These are phyloP conservation scores for Acanthiza pusilla DNA, from an alignment of 2,797 vertebrate genomes.

Conservation along the genomic window DNA sequence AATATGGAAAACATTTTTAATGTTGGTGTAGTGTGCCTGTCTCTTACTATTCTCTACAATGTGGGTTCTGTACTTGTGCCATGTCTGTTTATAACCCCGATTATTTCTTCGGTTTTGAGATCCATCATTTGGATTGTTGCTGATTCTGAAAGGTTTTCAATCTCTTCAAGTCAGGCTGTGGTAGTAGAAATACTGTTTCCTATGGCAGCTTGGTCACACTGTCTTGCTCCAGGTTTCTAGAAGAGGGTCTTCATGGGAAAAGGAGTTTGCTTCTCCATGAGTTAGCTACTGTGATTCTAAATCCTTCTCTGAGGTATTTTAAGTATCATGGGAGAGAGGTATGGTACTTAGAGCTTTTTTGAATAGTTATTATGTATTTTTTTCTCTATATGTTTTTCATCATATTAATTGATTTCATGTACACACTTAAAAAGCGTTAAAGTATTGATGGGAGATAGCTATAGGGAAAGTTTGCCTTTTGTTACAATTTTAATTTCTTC, in stretches of 20 bases:
- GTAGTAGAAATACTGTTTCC: not conserved
- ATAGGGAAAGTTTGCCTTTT: not conserved
- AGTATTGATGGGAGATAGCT: not conserved
- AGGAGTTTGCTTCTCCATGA: not conserved
- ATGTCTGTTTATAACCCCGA: not conserved
- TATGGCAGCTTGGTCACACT: not conserved
- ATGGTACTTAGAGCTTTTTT: not conserved
- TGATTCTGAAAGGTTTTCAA: not conserved
- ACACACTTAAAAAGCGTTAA: not conserved
- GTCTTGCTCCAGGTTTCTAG: not conserved
- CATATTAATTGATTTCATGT: not conserved
- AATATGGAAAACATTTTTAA: not conserved
- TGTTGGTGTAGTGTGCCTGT: not conserved
- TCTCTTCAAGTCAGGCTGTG: not conserved
- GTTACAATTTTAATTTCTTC: constrained; percentile 21
- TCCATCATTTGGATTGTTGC: not conserved
- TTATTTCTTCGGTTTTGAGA: not conserved
- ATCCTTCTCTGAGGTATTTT: not conserved
- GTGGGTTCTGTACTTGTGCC: not conserved
- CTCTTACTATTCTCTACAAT: not conserved
- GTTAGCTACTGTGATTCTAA: not conserved
- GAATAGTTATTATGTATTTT: not conserved
- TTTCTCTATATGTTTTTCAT: not conserved
- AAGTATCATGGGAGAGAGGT: not conserved
- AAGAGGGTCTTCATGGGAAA: not conserved